Evolutionary conservation across 2,888 invertebrate species (phyloP).

Genomic region (Epirrhoe alternata): DNA sequence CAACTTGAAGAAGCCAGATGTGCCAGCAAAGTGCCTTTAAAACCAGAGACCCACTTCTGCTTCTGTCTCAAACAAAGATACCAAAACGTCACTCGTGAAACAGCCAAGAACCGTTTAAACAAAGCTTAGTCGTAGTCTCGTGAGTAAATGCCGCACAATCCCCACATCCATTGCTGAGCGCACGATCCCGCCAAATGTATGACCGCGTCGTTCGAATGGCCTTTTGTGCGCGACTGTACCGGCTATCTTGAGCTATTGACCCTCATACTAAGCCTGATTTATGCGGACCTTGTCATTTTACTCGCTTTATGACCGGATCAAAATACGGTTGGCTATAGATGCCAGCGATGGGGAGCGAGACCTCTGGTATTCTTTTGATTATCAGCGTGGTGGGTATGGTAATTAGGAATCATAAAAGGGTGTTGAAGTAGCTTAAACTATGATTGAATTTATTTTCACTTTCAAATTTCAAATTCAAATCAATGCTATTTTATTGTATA

Average conservation of each 20-base stretch:
- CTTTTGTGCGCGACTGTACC: conserved; percentile 44
- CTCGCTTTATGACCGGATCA: conserved; percentile 36
- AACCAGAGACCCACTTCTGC: conserved; percentile 20
- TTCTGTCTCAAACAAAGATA: conserved; percentile 28
- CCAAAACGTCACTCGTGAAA: conserved; percentile 39
- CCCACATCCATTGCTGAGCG: conserved; percentile 69
- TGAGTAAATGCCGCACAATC: conserved; percentile 78
- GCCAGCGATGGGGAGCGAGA: conserved; percentile 20
- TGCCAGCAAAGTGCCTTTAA: conserved; percentile 13
- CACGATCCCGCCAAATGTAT: conserved; percentile 81
- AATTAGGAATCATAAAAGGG: not conserved
- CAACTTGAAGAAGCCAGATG: conserved; percentile 9
- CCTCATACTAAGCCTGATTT: conserved; percentile 48
- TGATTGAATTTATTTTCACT: not conserved
- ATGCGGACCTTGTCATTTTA: conserved; percentile 41
- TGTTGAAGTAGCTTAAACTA: not conserved
- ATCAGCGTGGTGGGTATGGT: conserved; percentile 22
- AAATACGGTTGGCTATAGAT: conserved; percentile 29
- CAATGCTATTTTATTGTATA: no score
- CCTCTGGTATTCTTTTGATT: conserved; percentile 8
- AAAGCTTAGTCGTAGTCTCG: conserved; percentile 63
- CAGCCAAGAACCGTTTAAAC: conserved; percentile 67
- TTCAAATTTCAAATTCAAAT: not conserved
- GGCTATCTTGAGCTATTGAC: conserved; percentile 63
- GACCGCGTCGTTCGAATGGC: conserved; percentile 50